phyloP scores from a whole-genome alignment of 2,797 vertebrate genomes.

The Momotus momota region DNA sequence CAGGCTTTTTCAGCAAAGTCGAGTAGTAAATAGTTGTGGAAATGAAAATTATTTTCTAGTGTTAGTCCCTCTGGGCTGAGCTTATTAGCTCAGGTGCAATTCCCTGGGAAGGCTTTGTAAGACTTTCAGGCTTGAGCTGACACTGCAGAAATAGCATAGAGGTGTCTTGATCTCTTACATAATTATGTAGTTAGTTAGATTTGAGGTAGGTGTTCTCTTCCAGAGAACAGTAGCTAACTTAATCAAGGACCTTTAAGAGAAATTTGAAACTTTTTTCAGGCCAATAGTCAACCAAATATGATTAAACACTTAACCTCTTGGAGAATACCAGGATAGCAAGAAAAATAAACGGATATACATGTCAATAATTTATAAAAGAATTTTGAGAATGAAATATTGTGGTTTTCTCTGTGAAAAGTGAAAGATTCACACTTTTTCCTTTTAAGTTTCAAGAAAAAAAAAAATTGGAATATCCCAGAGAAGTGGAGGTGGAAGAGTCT shows the following conservation, averaged over 20 bases:
- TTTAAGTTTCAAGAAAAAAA: constrained; percentile 14
- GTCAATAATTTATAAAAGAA: background rate
- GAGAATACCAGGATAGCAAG: background rate
- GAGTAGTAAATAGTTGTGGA: background rate
- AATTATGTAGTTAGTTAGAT: background rate
- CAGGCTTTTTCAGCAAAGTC: background rate
- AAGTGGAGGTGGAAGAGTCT: background rate
- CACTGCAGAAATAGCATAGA: background rate
- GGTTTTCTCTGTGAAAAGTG: constrained; percentile 30
- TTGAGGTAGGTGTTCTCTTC: background rate
- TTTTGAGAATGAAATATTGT: background rate
- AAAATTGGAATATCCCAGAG: background rate
- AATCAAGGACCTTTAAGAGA: background rate
- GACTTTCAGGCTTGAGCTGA: background rate
- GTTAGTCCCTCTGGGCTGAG: background rate
- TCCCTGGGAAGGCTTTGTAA: background rate
- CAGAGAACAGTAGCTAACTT: background rate
- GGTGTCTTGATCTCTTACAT: background rate
- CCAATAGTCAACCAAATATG: background rate
- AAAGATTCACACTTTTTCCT: background rate
- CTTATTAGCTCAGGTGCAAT: background rate
- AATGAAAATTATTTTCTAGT: background rate
- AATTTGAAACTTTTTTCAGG: constrained; percentile 12
- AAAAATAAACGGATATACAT: background rate
- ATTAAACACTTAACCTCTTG: background rate